Evolutionary conservation across 2,888 invertebrate species (phyloP), one percentile per base, ranked within the genome.

Genomic region (Sinotaia quadrata): DNA sequence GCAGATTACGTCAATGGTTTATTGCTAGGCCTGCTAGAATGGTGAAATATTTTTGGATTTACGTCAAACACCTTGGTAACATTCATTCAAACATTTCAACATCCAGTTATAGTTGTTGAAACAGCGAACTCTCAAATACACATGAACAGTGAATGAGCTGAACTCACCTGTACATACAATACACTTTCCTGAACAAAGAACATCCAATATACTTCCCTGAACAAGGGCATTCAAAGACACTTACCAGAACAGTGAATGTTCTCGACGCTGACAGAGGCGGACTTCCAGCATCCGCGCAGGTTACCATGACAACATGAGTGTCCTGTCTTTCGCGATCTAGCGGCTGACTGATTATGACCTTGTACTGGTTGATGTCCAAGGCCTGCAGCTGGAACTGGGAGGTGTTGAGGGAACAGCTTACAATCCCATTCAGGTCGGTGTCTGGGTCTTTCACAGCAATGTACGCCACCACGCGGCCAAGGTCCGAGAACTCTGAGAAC

Each of bases 391-490:
- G 72, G 68, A 85, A 84, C 52, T 68, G 72, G 10, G 70, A 58
- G 36, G 70, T 70, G 21, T 67, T 56, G 37, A 77, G 59, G 34
- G 57, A 66, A 59, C 86, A 86, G 21, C 68, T 59, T 52, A 97
- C 93, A 84, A 94, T 91, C 0, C 97, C 97, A 87, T 95, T 94
- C 27, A 93, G 90, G 0, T 96, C 97, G 60, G 90, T 89, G 88
- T 98, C 97, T 61, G 92, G 91, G 87, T 97, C 97, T 15, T 91
- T 91, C 1, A 95, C 95, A 71, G 92, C 92, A 0, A 97, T 93
- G 68, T 97, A 95, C 5, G 97, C 97, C 5, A 86, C 85, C 27
- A 79, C 81, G 2, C 79, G 75, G 29, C 78, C 96, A 7, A 94
- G 91, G 0, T 94, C 92, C 81, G 95, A 93, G 86, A 96, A 96